Evolutionary conservation across 2,797 vertebrate genomes (phyloP), one percentile per base, ranked within the genome.

Genomic region (Arnoldichthys spilopterus): DNA sequence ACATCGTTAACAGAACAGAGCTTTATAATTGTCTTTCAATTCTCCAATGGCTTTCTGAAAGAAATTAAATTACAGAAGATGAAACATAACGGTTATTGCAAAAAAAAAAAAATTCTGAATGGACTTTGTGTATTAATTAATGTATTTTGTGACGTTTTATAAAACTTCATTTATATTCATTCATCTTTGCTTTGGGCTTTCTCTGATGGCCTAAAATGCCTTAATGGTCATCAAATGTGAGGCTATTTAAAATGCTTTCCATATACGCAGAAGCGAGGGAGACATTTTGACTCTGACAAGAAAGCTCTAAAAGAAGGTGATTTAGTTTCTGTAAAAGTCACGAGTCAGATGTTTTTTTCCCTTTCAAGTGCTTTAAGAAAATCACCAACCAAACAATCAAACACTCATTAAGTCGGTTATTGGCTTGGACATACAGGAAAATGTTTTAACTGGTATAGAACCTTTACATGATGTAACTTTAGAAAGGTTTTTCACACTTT

Each of bases 141-240:
- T 68, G 47, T 37, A 51, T 5, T 40, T 71, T 28, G 59, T 77
- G 24, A 54, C 32, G n/a, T 63, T 77, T 49, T 30, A 49, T 20
- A n/a, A 51, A 70, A 32, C 18, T 68, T 16, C 13, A 49, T 51
- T 70, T 70, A 28, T 49, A 63, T 63, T 63, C 32, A 63, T 8
- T 63, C 18, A 16, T 16, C 11, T 45, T 45, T 45, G 1, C 34
- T 16, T 30, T 8, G 24, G 40, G 66, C 15, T 13, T 69, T n/a
- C 66, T 51, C 28, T 32, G 43, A 51, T 28, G 26, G 66, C 4
- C 45, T 69, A 51, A 32, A 11, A 69, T 11, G 66, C 15, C 12
- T 18, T 47, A n/a, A 68, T 47, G 22, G 26, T 30, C 18, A 4
- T 1, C 13, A 26, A 34, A 24, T 47, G 64, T 47, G 47, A 49